Evolutionary conservation across 2,113 vertebrate genomes (phyloP).

Genomic region (Coptodon bakossiorum): DNA sequence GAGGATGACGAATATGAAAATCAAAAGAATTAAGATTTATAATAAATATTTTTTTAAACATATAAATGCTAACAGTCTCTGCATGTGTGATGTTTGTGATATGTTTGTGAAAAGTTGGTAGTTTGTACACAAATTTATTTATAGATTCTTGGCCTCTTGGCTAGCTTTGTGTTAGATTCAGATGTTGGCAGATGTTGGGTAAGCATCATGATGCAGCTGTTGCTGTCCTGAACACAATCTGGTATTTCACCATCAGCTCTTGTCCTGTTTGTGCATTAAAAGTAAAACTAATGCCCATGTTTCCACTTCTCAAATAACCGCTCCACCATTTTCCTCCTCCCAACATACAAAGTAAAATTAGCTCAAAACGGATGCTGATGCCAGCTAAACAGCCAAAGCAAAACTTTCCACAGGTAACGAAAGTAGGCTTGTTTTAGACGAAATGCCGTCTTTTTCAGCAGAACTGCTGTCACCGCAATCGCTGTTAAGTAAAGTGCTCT

Average conservation of each 20-base stretch:
- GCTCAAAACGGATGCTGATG: not conserved
- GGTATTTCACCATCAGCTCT: not conserved
- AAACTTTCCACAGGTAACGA: rapidly evolving
- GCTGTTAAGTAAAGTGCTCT: not conserved
- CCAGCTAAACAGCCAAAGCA: not conserved
- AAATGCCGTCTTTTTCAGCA: not conserved
- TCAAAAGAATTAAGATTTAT: not conserved
- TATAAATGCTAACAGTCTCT: not conserved
- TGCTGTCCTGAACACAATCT: not conserved
- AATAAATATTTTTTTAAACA: not conserved
- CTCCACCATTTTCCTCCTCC: not conserved
- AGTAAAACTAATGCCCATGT: not conserved
- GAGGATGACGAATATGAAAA: not conserved
- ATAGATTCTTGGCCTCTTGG: not conserved
- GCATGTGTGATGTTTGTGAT: not conserved
- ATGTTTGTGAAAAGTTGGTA: not conserved
- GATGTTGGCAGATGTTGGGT: not conserved
- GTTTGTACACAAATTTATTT: not conserved
- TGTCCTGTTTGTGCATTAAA: not conserved
- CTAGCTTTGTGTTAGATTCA: not conserved
- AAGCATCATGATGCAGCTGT: not conserved
- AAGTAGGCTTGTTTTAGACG: not conserved
- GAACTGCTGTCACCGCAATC: not conserved
- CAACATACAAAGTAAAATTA: rapidly evolving
- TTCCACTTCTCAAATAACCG: not conserved